Base-by-base conservation (phyloP, 2,888 invertebrate genomes). In the Agrochola lota region DNA sequence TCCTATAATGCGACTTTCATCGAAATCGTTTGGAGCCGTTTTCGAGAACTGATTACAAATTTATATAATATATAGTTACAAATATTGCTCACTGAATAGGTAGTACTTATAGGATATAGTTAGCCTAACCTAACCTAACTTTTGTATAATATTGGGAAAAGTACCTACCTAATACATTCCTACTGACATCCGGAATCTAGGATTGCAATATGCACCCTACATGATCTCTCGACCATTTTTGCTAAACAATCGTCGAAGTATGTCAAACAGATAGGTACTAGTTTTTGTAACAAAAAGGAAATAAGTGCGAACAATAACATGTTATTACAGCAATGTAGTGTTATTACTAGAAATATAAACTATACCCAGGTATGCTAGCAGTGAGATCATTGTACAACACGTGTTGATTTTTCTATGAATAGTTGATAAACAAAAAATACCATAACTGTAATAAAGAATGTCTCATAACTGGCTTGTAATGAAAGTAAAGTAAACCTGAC, bases 231-330 rank as follows among this genome's bases (percentile, higher is more conserved):
- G 20, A 80, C 23, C 11, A 55, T 43, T 26, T 0, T 60, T 80
- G 74, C 3, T 26, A 71, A 73, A 82, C 77, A 79, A 77, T 77
- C n/a, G 11, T 26, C 12, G 11, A 81, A 74, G 77, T 80, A 84
- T 80, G 64, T 67, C 62, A 84, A 82, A 82, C 73, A 63, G 3
- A 6, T 55, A 79, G 23, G 55, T 67, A 71, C 0, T 17, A 74
- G 66, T 66, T 77, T 84, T 83, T 89, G 89, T 88, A 88, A 87
- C 84, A 84, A 86, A 89, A 91, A 90, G 90, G 88, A 90, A 90
- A 90, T 82, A 78, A 85, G 83, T 78, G 74, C 66, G 88, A 93
- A 94, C 94, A 94, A 94, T 93, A 89, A 87, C 88, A 85, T 94
- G 91, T 93, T 93, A 92, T 93, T 89, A 88, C 86, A 91, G 84